Conservation (phyloP, 2,888 invertebrate genomes). For the Sylvicola fuscatus region DNA sequence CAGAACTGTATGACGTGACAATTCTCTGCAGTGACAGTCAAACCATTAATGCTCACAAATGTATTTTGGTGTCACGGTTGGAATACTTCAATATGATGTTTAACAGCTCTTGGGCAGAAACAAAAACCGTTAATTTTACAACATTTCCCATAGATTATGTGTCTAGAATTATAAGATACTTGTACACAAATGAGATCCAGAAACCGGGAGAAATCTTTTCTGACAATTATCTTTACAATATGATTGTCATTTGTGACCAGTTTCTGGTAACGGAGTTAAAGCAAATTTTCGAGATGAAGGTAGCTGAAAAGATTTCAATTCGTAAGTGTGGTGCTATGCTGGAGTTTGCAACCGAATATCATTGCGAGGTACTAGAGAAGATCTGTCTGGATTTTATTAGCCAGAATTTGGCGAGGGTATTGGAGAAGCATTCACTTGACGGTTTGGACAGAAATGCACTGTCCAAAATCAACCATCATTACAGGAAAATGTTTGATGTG, state of each 20-base stretch:
- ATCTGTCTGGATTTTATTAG: slow-evolving; percentile 60
- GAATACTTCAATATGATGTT: slow-evolving; percentile 79
- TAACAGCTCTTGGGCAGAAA: slow-evolving; percentile 56
- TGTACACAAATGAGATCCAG: slow-evolving; percentile 49
- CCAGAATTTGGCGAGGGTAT: slow-evolving; percentile 46
- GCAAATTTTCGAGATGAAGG: slow-evolving; percentile 46
- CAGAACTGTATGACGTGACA: slow-evolving; percentile 37
- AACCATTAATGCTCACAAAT: slow-evolving; percentile 49
- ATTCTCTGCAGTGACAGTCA: slow-evolving; percentile 31
- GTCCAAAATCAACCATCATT: slow-evolving; percentile 42
- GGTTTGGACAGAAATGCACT: slow-evolving; percentile 37
- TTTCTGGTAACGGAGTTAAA: slow-evolving; percentile 49
- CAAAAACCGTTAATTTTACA: slow-evolving; percentile 21
- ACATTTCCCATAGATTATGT: slow-evolving; percentile 25
- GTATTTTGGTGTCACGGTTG: slow-evolving; percentile 56
- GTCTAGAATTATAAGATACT: slow-evolving; percentile 46
- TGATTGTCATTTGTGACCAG: slow-evolving; percentile 63
- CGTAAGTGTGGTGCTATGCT: slow-evolving; percentile 58
- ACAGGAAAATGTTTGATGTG: slow-evolving; percentile 35
- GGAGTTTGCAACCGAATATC: slow-evolving; percentile 54
- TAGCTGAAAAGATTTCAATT: slow-evolving; percentile 43
- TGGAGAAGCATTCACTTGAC: slow-evolving; percentile 47
- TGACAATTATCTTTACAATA: slow-evolving; percentile 46
- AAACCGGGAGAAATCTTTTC: slow-evolving; percentile 38
- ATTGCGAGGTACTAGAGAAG: slow-evolving; percentile 46